A percentile compares a stretch with the other conserved stretches of the same genome.
These are phyloP conservation scores for Hemicordylus capensis DNA, from an alignment of 2,113 vertebrate species.

Conservation along the genomic window DNA sequence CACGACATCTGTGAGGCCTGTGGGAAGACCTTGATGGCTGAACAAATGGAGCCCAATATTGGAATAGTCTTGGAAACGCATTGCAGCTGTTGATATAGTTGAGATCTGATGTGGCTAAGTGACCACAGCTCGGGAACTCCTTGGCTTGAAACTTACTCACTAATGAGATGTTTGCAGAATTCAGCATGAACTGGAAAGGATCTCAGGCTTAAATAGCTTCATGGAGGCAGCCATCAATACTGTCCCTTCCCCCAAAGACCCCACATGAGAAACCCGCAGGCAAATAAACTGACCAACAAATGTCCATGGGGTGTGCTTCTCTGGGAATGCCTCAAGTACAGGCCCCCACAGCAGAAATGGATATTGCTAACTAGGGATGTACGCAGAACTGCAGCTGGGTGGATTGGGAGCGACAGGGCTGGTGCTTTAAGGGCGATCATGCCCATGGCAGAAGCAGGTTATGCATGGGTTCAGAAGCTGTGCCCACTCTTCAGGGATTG, in stretches of 20 bases:
- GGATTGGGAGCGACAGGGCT: too few species aligned
- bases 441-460: background rate
- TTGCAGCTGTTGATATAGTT: too few species aligned
- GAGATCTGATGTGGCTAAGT: too few species aligned
- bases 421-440: too few species aligned
- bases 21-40: background rate
- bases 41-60: background rate
- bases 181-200: background rate
- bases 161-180: too few species aligned
- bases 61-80: too few species aligned
- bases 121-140: too few species aligned
- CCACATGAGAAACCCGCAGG: conserved; percentile 33
- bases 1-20: too few species aligned
- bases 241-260: background rate
- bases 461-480: background rate
- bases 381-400: background rate
- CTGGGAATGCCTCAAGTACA: background rate
- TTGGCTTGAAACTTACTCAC: too few species aligned
- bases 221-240: background rate
- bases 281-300: conserved; percentile 12
- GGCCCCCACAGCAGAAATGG: background rate
- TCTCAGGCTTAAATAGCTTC: background rate
- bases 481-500: background rate
- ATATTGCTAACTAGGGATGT: too few species aligned
- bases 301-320: conserved; percentile 32